Evolutionary conservation across 2,888 invertebrate species (phyloP).

Genomic region (Zygothrica quintamaculata): DNA sequence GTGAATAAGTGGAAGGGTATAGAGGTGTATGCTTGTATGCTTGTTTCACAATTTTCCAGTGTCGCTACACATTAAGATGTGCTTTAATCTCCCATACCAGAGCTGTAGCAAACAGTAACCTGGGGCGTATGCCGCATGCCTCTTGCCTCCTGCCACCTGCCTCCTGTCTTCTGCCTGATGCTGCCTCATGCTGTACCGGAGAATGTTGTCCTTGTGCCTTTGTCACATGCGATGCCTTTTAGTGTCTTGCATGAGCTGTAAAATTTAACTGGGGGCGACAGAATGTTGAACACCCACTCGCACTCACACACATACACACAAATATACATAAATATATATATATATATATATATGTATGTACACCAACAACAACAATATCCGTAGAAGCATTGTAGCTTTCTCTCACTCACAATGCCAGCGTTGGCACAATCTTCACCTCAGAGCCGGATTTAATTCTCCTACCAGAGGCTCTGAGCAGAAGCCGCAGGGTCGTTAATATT

Average conservation of each 20-base stretch:
- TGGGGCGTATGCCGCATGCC: not conserved
- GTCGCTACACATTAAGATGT: conserved; percentile 66
- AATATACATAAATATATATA: conserved; percentile 28
- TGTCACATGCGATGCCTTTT: conserved; percentile 62
- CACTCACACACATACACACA: conserved; percentile 6
- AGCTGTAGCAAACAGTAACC: not conserved
- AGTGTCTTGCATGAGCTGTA: conserved; percentile 66
- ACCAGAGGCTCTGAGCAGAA: conserved; percentile 32
- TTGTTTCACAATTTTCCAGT: conserved; percentile 12
- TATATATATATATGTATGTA: no score
- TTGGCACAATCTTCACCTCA: conserved; percentile 36
- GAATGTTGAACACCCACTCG: conserved; percentile 43
- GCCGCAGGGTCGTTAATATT: conserved; percentile 58
- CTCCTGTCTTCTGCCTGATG: not conserved
- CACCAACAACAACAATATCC: no score
- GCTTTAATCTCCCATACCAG: conserved; percentile 60
- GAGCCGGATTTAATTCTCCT: conserved; percentile 39
- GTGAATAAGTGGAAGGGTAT: no score
- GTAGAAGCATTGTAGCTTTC: no score
- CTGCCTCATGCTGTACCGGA: not conserved
- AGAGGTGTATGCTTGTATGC: not conserved
- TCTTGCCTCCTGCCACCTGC: not conserved
- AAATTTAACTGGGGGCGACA: conserved; percentile 70
- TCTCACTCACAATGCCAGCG: conserved; percentile 21
- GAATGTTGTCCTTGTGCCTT: conserved; percentile 44